Percentiles rank a stretch among this genome's conserved stretches.
phyloP scores from a whole-genome alignment of 2,113 vertebrate species.

The Herpailurus yagouaroundi region DNA sequence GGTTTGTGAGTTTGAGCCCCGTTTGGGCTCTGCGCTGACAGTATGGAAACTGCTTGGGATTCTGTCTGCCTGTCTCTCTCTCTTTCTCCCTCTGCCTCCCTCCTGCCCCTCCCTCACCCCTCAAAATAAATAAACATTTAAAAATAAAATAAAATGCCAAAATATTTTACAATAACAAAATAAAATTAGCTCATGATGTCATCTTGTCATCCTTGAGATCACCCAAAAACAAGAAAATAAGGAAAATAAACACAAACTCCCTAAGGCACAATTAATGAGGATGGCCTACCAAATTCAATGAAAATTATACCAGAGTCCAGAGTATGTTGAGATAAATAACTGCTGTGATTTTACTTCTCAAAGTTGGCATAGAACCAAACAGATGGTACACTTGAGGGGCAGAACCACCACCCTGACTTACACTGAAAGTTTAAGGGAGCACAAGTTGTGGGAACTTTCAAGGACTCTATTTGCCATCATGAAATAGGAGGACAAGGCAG shows the following conservation, averaged over 20 bases:
- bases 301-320: background rate
- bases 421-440: background rate
- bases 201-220: slow-evolving; percentile 6
- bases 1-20: background rate
- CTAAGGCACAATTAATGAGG: background rate
- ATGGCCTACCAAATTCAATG: background rate
- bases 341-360: background rate
- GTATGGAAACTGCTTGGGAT: background rate
- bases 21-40: background rate
- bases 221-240: background rate
- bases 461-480: background rate
- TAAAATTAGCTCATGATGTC: background rate
- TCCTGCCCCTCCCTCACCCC: background rate
- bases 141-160: background rate
- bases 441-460: background rate
- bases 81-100: background rate
- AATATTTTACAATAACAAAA: background rate
- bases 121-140: background rate
- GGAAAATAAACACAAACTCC: background rate
- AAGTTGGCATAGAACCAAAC: background rate
- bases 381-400: background rate
- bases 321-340: background rate
- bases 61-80: background rate
- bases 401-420: background rate
- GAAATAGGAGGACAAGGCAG: background rate